phyloP scores from a whole-genome alignment of 2,888 invertebrate genomes.

The Hemistola chrysoprasaria region DNA sequence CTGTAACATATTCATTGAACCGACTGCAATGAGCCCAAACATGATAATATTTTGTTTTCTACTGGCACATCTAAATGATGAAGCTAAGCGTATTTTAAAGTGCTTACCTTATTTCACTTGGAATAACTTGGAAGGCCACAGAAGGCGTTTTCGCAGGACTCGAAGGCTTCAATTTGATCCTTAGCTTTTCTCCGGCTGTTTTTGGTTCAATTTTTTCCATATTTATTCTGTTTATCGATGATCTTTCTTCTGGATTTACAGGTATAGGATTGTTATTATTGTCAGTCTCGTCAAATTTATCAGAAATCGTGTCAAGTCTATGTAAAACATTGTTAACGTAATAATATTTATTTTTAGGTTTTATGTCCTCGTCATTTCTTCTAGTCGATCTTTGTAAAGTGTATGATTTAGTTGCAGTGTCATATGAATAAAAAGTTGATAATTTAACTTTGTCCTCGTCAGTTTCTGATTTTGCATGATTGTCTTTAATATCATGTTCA shows the following conservation, averaged over 20 bases:
- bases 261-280: slow-evolving; percentile 45
- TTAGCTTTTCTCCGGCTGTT: slow-evolving; percentile 35
- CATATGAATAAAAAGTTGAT: slow-evolving; percentile 68
- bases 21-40: too few relatives aligned
- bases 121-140: slow-evolving; percentile 73
- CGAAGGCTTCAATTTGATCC: slow-evolving; percentile 42
- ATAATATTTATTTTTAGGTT: slow-evolving; percentile 61
- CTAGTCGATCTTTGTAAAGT: slow-evolving; percentile 63
- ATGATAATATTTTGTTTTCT: too few relatives aligned
- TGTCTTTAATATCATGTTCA: slow-evolving; percentile 74
- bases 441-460: slow-evolving; percentile 49
- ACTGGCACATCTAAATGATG: too few relatives aligned
- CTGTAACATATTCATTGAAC: too few relatives aligned
- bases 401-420: slow-evolving; percentile 69
- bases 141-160: slow-evolving; percentile 64
- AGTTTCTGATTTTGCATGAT: slow-evolving; percentile 41
- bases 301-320: slow-evolving; percentile 20
- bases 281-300: slow-evolving; percentile 31
- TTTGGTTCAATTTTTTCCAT: slow-evolving; percentile 50
- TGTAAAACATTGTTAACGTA: slow-evolving; percentile 65
- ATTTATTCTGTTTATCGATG: slow-evolving; percentile 52
- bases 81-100: background rate
- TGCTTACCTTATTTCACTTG: slow-evolving; percentile 74
- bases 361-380: slow-evolving; percentile 57
- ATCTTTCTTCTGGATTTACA: slow-evolving; percentile 56